phyloP scores from a whole-genome alignment of 37 sponge, comb jelly and placozoan species.

The Halichondria panicea region DNA sequence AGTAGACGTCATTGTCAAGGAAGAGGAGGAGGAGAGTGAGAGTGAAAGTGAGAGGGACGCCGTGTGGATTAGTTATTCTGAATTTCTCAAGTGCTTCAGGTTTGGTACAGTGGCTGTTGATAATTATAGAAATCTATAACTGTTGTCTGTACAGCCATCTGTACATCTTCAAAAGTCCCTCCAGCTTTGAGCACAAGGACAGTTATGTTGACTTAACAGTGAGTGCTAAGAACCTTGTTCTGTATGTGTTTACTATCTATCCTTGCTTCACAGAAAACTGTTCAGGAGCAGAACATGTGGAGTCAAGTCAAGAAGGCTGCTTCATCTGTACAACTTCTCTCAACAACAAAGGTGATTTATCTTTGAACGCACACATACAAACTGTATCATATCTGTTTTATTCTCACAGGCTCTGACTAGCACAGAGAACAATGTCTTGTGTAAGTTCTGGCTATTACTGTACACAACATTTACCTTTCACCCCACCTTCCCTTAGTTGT shows the following conservation, averaged over 20 bases:
- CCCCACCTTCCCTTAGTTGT: slow-evolving; percentile 42
- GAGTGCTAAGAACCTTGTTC: background rate
- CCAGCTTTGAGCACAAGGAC: slow-evolving; percentile 13
- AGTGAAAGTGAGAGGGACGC: background rate
- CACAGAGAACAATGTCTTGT: too few relatives aligned
- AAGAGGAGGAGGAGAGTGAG: background rate
- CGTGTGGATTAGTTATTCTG: slow-evolving; percentile 45
- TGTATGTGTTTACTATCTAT: background rate
- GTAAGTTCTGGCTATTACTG: background rate
- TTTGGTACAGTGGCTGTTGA: slow-evolving; percentile 3
- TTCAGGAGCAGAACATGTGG: too few relatives aligned
- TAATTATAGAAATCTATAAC: background rate
- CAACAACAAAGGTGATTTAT: slow-evolving; percentile 24
- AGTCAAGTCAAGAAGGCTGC: slow-evolving; percentile 18
- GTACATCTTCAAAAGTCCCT: slow-evolving; percentile 27
- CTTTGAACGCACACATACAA: slow-evolving; percentile 26
- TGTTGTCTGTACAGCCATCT: slow-evolving; percentile 10
- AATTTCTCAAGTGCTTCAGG: slow-evolving; percentile 30
- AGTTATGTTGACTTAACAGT: slow-evolving; percentile 23
- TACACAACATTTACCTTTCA: background rate
- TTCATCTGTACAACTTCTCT: background rate
- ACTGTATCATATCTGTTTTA: too few relatives aligned
- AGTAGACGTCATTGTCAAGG: too few relatives aligned
- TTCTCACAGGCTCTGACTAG: too few relatives aligned
- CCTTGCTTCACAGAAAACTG: background rate